phyloP scores from a whole-genome alignment of 2,888 invertebrate genomes.

The Pteria penguin region DNA sequence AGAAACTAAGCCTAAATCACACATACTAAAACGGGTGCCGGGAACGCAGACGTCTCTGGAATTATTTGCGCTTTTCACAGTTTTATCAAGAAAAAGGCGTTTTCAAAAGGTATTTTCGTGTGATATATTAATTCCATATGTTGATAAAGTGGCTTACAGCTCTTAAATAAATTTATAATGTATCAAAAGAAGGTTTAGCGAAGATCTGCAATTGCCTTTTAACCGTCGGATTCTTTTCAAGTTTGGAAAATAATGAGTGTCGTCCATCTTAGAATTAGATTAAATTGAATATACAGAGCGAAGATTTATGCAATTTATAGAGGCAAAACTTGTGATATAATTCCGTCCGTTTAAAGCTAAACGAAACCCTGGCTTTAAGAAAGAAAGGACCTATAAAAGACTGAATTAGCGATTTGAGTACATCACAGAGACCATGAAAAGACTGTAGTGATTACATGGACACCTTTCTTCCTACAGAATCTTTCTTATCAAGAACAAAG shows the following conservation, averaged over 20 bases:
- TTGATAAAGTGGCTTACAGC: slow-evolving; percentile 31
- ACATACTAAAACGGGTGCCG: background rate
- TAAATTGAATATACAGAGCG: slow-evolving; percentile 4
- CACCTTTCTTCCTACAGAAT: too few species aligned
- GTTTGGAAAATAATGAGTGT: slow-evolving; percentile 16
- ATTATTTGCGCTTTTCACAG: slow-evolving; percentile 10
- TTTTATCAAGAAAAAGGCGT: slow-evolving; percentile 17
- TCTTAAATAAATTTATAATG: slow-evolving; percentile 36
- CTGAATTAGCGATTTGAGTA: too few species aligned
- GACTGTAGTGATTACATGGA: too few species aligned
- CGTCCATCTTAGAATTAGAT: slow-evolving; percentile 27
- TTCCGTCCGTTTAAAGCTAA: background rate
- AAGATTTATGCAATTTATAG: slow-evolving; percentile 31
- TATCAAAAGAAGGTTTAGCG: slow-evolving; percentile 36
- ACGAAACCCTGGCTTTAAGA: background rate
- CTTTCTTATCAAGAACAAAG: too few species aligned
- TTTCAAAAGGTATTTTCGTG: slow-evolving; percentile 33
- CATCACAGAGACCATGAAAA: too few species aligned
- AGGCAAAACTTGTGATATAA: background rate
- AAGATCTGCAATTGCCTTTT: slow-evolving; percentile 42
- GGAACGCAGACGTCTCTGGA: background rate
- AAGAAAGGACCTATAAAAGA: too few species aligned
- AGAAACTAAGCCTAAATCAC: background rate
- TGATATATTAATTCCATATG: slow-evolving; percentile 28
- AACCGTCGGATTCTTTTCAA: slow-evolving; percentile 30